phyloP scores from a whole-genome alignment of 1,140 invertebrate genomes.

The Hylyphantes graminicola region DNA sequence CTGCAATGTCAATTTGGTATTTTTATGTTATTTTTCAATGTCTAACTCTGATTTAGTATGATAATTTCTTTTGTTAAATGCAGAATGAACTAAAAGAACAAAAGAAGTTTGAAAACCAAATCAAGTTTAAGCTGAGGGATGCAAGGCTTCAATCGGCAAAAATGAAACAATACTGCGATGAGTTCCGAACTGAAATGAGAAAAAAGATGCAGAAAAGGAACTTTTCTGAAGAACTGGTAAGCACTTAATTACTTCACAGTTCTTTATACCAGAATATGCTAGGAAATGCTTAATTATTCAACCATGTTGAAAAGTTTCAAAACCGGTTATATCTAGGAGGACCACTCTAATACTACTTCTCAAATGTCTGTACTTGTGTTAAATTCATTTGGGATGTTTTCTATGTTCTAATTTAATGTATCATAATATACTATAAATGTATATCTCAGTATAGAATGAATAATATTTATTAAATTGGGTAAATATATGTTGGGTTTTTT shows the following conservation, averaged over 20 bases:
- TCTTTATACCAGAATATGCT: too few relatives aligned
- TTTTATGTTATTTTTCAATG: neutral
- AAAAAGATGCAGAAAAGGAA: slow-evolving; percentile 50
- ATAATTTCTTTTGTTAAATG: neutral
- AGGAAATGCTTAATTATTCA: too few relatives aligned
- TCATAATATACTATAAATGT: too few relatives aligned
- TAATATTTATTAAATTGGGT: too few relatives aligned
- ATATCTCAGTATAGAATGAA: too few relatives aligned
- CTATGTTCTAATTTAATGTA: too few relatives aligned
- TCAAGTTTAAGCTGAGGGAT: slow-evolving; percentile 38
- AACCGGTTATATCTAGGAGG: too few relatives aligned
- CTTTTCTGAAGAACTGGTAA: slow-evolving; percentile 41
- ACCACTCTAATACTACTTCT: too few relatives aligned
- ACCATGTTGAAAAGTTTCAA: too few relatives aligned
- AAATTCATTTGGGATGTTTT: too few relatives aligned
- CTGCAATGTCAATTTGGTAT: neutral
- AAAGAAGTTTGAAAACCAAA: slow-evolving; percentile 25
- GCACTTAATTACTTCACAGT: neutral
- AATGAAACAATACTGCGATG: slow-evolving; percentile 41
- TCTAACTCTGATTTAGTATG: neutral
- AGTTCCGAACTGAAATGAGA: slow-evolving; percentile 34
- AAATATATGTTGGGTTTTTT: too few relatives aligned
- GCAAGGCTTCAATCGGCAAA: slow-evolving; percentile 41
- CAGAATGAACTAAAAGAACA: slow-evolving; percentile 23
- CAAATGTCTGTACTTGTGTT: too few relatives aligned